Percentiles rank a stretch among this genome's conserved stretches.
These are phyloP conservation scores for Karalla daura DNA, from an alignment of 2,797 vertebrate genomes.

Conservation along the genomic window DNA sequence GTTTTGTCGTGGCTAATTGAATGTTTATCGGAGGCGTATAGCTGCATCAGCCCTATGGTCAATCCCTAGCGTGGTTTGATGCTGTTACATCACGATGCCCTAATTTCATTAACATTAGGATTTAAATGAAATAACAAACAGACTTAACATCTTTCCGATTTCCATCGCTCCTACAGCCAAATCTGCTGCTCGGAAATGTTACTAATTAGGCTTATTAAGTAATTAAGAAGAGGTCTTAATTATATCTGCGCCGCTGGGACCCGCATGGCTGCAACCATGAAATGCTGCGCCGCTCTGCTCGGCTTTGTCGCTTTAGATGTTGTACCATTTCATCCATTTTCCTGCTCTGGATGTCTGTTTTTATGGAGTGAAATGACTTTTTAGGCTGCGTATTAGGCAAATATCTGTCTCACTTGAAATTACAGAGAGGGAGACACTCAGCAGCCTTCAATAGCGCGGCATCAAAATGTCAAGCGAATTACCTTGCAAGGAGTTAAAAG, in stretches of 20 bases:
- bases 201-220: conserved; percentile 86
- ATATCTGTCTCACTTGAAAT: conserved; percentile 65
- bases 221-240: conserved; percentile 86
- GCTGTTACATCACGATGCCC: conserved; percentile 66
- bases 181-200: conserved; percentile 75
- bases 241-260: conserved; percentile 83
- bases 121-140: conserved; percentile 79
- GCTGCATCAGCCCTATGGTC: conserved; percentile 73
- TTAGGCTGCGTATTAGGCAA: conserved; percentile 60
- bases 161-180: conserved; percentile 74
- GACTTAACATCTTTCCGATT: conserved; percentile 78
- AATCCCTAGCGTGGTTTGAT: conserved; percentile 68
- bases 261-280: conserved; percentile 71
- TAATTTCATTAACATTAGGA: conserved; percentile 81
- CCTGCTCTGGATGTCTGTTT: conserved; percentile 38
- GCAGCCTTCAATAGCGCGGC: conserved; percentile 51
- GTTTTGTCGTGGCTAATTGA: conserved; percentile 65
- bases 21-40: conserved; percentile 69
- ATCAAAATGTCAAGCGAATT: conserved; percentile 81
- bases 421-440: conserved; percentile 61
- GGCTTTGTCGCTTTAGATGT: conserved; percentile 60
- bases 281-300: conserved; percentile 61
- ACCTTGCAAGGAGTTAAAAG: conserved; percentile 81
- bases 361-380: conserved; percentile 10
- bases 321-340: conserved; percentile 54